Base-by-base conservation (phyloP, 1,140 invertebrate genomes). In the Sarcophaga peregrina region DNA sequence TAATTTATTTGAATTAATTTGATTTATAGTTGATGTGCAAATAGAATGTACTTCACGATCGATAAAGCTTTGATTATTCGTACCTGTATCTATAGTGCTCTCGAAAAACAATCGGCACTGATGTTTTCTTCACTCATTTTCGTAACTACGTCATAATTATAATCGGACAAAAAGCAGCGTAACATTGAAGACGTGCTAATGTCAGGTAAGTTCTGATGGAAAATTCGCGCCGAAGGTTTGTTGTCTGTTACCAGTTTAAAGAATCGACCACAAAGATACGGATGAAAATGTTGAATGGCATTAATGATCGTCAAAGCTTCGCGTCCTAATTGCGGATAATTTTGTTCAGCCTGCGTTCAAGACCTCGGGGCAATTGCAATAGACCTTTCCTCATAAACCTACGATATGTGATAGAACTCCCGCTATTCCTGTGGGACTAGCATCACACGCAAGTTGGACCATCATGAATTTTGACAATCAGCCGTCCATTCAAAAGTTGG, bases 271-370 rank as follows among this genome's bases (percentile, higher is more conserved):
- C 50, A 84, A 5, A 85, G 83, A 87, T 87, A 91, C 78, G 87
- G 81, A 82, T 87, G 85, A 85, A 91, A 91, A 72, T 85, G 82
- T 68, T 90, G 86, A 11, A 86, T 81, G n/a, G 85, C 86, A 83
- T 90, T 92, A 3, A 91, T 84, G 80, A 91, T 89, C 10, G 91
- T 91, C 52, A 92, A 83, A 10, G 90, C 85, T 85, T 92, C 91
- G 83, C 90, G 50, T 20, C 52, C 76, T n/a, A 80, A 25, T 20
- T 50, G 76, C 10, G 46, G n/a, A 54, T 80, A 80, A 87, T 87
- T 89, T 87, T 50, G 10, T 54, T 90, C 48, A 75, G 46, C 76
- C 6, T 11, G 13, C 10, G 76, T 80, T 15, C 50, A 17, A 15
- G 76, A 80, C 48, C 74, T 8, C 17, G 76, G 52, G n/a, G 76